Evolutionary conservation across 1,140 invertebrate species (phyloP).

Genomic region (Babylonia areolata): DNA sequence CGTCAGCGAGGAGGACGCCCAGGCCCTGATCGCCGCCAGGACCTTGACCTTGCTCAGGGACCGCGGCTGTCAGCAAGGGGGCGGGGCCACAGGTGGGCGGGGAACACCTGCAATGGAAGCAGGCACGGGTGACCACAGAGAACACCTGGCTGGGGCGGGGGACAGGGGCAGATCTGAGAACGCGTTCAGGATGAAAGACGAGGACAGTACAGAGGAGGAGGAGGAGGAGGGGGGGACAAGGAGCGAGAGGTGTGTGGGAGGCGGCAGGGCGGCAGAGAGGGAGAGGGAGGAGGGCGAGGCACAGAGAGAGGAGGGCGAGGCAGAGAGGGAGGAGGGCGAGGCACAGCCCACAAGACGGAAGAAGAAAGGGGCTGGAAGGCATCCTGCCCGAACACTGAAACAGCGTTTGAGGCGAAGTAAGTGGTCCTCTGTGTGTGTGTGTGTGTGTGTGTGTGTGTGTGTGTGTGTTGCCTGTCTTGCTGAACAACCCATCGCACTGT

Average conservation of each 20-base stretch:
- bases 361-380: neutral
- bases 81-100: too few relatives aligned
- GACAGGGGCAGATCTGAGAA: too few relatives aligned
- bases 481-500: too few relatives aligned
- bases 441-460: too few relatives aligned
- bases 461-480: too few relatives aligned
- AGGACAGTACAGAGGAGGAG: neutral
- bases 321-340: neutral
- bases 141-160: neutral
- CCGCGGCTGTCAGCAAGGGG: too few relatives aligned
- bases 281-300: neutral
- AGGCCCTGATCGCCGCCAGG: neutral
- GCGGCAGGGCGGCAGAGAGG: neutral
- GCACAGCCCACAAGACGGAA: neutral
- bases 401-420: constrained; percentile 3
- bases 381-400: too few relatives aligned
- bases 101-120: too few relatives aligned
- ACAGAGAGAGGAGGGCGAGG: neutral
- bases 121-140: neutral
- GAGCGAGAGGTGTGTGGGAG: neutral
- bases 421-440: neutral
- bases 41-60: neutral
- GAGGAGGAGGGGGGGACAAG: neutral
- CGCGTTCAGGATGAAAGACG: neutral
- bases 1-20: neutral